Evolutionary conservation across 2,888 invertebrate genomes (phyloP).

Genomic region (Polydrusus cervinus): DNA sequence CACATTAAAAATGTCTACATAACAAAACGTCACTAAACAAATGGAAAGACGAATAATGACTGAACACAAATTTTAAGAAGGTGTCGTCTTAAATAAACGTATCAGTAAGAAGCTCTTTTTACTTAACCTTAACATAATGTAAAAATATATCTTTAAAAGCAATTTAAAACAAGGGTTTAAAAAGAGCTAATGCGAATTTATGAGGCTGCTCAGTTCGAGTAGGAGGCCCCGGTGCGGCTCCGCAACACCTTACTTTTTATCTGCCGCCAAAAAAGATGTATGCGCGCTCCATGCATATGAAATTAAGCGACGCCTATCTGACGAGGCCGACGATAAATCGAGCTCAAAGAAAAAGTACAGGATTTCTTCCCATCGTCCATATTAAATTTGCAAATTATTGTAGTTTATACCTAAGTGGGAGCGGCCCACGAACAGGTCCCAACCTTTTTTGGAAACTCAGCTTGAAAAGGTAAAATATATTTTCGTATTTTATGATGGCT

Average conservation of each 20-base stretch:
- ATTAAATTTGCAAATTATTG: slow-evolving; percentile 49
- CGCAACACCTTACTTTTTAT: slow-evolving; percentile 39
- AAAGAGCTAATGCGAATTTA: slow-evolving; percentile 30
- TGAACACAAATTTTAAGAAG: neutral
- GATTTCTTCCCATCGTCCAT: slow-evolving; percentile 39
- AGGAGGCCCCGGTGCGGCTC: slow-evolving; percentile 14
- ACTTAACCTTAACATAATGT: neutral
- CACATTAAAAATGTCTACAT: too few relatives aligned
- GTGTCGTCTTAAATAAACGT: neutral
- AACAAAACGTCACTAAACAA: neutral
- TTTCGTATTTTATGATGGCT: slow-evolving; percentile 24
- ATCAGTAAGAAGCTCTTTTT: neutral
- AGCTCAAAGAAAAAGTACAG: slow-evolving; percentile 33
- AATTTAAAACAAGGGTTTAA: slow-evolving; percentile 26
- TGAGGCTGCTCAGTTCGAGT: slow-evolving; percentile 20
- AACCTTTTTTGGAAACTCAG: slow-evolving; percentile 32
- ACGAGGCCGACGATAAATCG: slow-evolving; percentile 42
- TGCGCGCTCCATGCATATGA: slow-evolving; percentile 44
- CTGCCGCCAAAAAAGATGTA: slow-evolving; percentile 39
- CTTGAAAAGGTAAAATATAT: slow-evolving; percentile 33
- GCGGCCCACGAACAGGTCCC: neutral
- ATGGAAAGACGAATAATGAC: neutral
- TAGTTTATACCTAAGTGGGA: slow-evolving; percentile 36
- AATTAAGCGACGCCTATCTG: slow-evolving; percentile 50
- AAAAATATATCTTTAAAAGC: slow-evolving; percentile 1